Conservation (phyloP, 2,797 vertebrate species). For the Rhodeus uyekii region DNA sequence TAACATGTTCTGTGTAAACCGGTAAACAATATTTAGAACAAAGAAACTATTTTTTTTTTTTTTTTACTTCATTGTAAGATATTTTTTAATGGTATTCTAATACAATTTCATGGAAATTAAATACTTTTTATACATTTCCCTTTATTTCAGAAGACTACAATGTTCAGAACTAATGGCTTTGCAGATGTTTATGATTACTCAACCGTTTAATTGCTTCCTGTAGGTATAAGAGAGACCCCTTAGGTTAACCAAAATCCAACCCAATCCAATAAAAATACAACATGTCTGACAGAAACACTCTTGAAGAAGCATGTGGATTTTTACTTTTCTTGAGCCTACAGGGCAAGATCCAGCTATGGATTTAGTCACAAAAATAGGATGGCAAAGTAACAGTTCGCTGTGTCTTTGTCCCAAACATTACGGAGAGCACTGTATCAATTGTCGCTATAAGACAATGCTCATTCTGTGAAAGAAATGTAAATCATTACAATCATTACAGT, state of each 20-base stretch:
- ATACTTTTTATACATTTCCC: not conserved
- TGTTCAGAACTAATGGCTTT: not conserved
- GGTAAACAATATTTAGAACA: too few species aligned
- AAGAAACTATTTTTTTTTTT: too few species aligned
- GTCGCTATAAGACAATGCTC: not conserved
- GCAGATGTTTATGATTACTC: too few species aligned
- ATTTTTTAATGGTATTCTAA: not conserved
- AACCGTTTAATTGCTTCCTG: not conserved
- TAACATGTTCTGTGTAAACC: too few species aligned
- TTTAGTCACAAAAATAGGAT: not conserved
- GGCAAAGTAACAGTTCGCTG: not conserved
- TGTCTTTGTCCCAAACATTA: not conserved
- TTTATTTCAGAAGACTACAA: not conserved
- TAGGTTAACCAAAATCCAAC: not conserved
- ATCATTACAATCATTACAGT: not conserved
- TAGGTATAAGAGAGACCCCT: not conserved
- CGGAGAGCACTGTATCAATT: not conserved
- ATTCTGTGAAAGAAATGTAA: not conserved
- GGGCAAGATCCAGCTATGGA: not conserved
- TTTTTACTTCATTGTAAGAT: not conserved
- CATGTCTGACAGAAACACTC: not conserved
- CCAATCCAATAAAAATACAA: not conserved
- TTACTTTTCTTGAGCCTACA: not conserved
- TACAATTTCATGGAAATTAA: not conserved
- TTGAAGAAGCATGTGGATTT: not conserved